A percentile compares a stretch with the other conserved stretches of the same genome.
Conservation (phyloP, 2,888 invertebrate species). For the Orthosia incerta region DNA sequence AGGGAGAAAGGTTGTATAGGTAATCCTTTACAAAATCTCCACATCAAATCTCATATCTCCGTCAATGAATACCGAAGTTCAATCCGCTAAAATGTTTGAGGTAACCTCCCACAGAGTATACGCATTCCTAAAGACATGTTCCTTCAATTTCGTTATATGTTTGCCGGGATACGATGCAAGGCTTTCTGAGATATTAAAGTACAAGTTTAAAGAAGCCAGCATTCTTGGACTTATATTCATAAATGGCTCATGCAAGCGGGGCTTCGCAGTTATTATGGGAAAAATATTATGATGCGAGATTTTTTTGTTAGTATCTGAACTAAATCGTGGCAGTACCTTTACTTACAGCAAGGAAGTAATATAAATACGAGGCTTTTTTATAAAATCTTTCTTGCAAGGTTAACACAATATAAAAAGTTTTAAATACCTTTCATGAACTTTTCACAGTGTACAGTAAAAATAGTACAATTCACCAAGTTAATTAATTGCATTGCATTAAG, state of each 20-base stretch:
- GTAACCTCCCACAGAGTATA: conserved; percentile 7
- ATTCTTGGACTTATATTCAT: conserved; percentile 21
- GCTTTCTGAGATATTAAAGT: conserved; percentile 44
- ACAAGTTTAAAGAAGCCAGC: conserved; percentile 18
- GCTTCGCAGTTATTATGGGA: not conserved
- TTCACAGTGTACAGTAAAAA: too few species aligned
- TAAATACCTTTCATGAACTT: not conserved
- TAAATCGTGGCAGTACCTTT: not conserved
- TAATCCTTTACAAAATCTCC: conserved; percentile 1
- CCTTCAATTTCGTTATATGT: conserved; percentile 34
- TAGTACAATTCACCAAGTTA: too few species aligned
- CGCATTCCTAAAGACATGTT: conserved; percentile 20
- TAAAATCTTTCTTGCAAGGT: not conserved
- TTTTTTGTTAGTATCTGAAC: not conserved
- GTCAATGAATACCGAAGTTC: conserved; percentile 33
- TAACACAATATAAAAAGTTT: not conserved
- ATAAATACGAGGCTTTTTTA: not conserved
- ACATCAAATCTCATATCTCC: conserved; percentile 6
- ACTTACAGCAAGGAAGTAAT: not conserved
- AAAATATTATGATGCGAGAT: not conserved
- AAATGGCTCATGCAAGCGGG: conserved; percentile 15
- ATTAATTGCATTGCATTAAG: too few species aligned
- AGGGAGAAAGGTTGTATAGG: not conserved
- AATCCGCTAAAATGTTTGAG: conserved; percentile 33
- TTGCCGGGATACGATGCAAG: conserved; percentile 27